These are phyloP conservation scores for Aricia agestis DNA, from an alignment of 1,140 invertebrate species.

Conservation along the genomic window DNA sequence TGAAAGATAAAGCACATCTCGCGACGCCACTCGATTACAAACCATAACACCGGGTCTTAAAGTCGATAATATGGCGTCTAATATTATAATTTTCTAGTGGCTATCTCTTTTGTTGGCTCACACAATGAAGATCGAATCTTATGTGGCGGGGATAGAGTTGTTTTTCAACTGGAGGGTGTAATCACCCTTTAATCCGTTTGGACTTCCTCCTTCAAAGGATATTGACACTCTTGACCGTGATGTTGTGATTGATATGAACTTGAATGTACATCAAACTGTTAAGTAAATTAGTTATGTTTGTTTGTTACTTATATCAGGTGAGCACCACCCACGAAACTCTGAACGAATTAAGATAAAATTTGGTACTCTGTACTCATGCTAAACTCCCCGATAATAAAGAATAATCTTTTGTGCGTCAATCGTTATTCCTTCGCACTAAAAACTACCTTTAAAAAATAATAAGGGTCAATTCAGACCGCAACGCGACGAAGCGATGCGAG, in stretches of 20 bases:
- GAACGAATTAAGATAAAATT: too few species aligned
- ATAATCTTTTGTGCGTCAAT: too few species aligned
- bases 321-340: too few species aligned
- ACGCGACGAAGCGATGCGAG: too few species aligned
- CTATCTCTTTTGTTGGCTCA: constrained; percentile 6
- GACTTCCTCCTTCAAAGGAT: constrained; percentile 15
- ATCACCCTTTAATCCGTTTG: constrained; percentile 8
- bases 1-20: constrained; percentile 30
- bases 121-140: background rate
- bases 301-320: too few species aligned
- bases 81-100: constrained; percentile 8
- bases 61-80: background rate
- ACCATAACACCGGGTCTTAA: background rate
- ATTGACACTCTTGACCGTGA: constrained; percentile 14
- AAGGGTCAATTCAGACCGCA: too few species aligned
- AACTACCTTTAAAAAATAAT: too few species aligned
- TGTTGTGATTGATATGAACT: constrained; percentile 14
- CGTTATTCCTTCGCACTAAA: too few species aligned
- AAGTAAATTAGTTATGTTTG: background rate
- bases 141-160: background rate
- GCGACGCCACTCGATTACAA: constrained; percentile 1
- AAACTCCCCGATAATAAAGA: too few species aligned
- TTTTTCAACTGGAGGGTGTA: background rate
- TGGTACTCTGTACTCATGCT: too few species aligned
- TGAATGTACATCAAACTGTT: background rate